These are phyloP conservation scores for Dichetophora obliterata DNA, from an alignment of 2,888 invertebrate genomes.

Conservation along the genomic window DNA sequence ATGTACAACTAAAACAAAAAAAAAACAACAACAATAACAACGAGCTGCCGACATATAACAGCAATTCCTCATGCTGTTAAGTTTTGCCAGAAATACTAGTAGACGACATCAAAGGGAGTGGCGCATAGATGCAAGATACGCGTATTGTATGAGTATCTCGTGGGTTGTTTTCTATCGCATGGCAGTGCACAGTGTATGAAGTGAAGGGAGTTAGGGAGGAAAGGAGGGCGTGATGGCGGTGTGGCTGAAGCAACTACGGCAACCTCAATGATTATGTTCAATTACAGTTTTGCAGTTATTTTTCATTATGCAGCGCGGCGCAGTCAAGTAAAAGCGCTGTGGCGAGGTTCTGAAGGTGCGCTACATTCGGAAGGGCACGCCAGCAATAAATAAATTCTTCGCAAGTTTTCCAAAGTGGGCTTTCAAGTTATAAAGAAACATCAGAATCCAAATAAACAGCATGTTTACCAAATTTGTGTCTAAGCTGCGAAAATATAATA, in stretches of 20 bases:
- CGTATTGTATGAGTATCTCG: background rate
- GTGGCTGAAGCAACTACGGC: background rate
- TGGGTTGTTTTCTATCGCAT: background rate
- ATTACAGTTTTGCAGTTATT: slow-evolving; percentile 35
- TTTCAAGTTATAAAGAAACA: too few relatives aligned
- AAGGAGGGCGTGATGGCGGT: background rate
- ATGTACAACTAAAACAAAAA: too few relatives aligned
- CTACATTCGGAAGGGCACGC: background rate
- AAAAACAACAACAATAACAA: slow-evolving; percentile 3
- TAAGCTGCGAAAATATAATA: too few relatives aligned
- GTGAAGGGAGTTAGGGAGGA: background rate
- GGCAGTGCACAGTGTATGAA: background rate
- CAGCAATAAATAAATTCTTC: background rate
- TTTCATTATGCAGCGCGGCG: slow-evolving; percentile 32
- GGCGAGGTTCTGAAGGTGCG: background rate
- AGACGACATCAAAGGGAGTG: slow-evolving; percentile 31
- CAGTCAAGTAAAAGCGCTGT: background rate
- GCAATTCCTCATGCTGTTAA: slow-evolving; percentile 31
- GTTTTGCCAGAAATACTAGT: slow-evolving; percentile 8
- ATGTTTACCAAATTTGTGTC: too few relatives aligned
- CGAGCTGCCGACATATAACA: background rate
- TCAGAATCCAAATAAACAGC: too few relatives aligned
- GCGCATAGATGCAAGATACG: background rate
- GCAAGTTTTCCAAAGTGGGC: too few relatives aligned
- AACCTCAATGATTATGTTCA: slow-evolving; percentile 36